These are phyloP conservation scores for Scaptomyza tumidula DNA, from an alignment of 2,888 invertebrate species.

Conservation along the genomic window DNA sequence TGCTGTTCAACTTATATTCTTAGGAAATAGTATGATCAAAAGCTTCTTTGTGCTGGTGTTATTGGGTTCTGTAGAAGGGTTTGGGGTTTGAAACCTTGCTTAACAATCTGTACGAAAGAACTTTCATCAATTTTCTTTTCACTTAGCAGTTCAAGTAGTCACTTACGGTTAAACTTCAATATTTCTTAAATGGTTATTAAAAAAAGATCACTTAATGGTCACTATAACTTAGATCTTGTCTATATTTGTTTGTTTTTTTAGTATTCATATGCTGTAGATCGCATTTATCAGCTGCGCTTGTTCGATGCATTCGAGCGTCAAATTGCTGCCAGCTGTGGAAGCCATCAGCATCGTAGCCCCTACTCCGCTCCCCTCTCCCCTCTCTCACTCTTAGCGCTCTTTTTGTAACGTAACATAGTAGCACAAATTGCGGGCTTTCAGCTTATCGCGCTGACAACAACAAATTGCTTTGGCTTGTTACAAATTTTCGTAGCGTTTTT, in stretches of 20 bases:
- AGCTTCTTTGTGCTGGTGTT: no score
- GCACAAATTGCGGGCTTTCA: conserved; percentile 68
- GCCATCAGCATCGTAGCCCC: conserved; percentile 10
- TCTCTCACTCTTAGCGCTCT: background rate
- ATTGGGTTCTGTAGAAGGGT: no score
- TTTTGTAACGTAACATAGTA: conserved; percentile 63
- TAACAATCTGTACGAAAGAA: no score
- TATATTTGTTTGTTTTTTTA: background rate
- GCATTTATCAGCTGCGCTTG: conserved; percentile 30
- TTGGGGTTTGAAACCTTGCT: no score
- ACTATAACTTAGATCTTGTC: background rate
- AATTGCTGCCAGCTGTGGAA: conserved; percentile 63
- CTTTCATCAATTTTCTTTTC: no score
- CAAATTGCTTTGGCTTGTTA: conserved; percentile 26
- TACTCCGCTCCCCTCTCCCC: background rate
- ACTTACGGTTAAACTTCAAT: no score
- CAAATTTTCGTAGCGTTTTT: conserved; percentile 50
- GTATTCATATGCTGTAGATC: background rate
- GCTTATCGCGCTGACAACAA: conserved; percentile 60
- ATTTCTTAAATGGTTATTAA: no score
- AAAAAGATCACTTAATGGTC: background rate
- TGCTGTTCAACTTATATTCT: no score
- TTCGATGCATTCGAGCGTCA: conserved; percentile 68
- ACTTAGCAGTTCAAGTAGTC: no score
- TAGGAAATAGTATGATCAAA: no score